A percentile compares a stretch with the other conserved stretches of the same genome.
These are phyloP conservation scores for Passer domesticus DNA, from an alignment of 2,113 vertebrate species.

Conservation along the genomic window DNA sequence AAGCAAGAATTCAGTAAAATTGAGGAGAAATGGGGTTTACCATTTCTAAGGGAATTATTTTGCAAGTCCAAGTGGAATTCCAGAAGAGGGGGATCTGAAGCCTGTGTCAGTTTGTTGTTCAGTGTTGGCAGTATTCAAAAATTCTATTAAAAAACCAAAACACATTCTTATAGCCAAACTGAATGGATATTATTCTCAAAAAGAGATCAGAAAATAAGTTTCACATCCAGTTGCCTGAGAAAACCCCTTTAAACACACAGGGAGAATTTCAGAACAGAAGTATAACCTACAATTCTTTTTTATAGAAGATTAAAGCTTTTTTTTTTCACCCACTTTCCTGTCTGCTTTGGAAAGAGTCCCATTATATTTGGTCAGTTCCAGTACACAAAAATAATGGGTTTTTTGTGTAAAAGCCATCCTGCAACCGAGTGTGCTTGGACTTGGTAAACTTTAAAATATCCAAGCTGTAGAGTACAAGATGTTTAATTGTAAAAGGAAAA, in stretches of 20 bases:
- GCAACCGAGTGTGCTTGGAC: not conserved
- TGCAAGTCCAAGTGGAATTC: constrained; percentile 10
- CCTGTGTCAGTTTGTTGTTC: not conserved
- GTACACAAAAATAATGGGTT: not conserved
- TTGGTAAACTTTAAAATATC: not conserved
- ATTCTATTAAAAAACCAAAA: not conserved
- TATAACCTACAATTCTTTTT: not conserved
- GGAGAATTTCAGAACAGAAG: not conserved
- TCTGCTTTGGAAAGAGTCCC: not conserved
- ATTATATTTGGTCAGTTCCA: not conserved
- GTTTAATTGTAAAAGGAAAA: not conserved
- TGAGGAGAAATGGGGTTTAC: not conserved
- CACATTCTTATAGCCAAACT: not conserved
- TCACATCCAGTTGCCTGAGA: not conserved
- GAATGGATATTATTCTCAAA: not conserved
- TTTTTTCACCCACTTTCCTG: not conserved
- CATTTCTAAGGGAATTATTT: constrained; percentile 27
- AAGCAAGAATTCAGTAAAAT: not conserved
- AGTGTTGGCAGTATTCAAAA: not conserved
- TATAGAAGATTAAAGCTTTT: not conserved
- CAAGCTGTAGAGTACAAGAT: not conserved
- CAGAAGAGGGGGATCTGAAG: not conserved
- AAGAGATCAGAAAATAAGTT: not conserved
- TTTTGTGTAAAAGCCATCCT: not conserved
- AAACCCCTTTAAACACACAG: not conserved